These are phyloP conservation scores for Lynx canadensis DNA, from an alignment of 2,113 vertebrate genomes.

Conservation along the genomic window DNA sequence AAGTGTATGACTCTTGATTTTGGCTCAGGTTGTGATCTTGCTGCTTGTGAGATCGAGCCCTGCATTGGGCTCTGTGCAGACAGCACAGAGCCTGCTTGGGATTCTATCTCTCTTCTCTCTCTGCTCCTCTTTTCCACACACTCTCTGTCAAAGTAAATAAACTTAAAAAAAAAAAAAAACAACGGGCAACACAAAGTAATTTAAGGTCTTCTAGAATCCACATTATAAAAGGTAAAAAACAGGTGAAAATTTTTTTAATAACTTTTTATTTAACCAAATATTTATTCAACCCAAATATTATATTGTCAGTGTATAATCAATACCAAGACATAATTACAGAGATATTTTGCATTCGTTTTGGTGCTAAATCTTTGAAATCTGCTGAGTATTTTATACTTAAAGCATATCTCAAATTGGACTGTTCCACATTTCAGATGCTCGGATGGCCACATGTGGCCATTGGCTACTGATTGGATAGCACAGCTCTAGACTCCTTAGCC, in stretches of 20 bases:
- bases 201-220: neutral
- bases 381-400: neutral
- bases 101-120: too few species aligned
- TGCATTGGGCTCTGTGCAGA: too few species aligned
- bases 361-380: neutral
- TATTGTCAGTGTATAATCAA: neutral
- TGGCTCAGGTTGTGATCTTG: too few species aligned
- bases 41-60: too few species aligned
- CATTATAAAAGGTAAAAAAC: neutral
- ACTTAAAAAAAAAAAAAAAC: neutral
- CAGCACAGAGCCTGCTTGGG: too few species aligned
- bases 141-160: too few species aligned
- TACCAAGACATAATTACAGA: neutral
- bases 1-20: too few species aligned
- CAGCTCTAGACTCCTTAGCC: neutral
- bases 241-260: neutral
- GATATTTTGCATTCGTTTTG: neutral
- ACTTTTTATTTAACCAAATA: neutral
- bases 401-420: neutral
- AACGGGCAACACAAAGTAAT: neutral
- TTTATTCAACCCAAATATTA: neutral
- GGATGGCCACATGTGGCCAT: neutral
- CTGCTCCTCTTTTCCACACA: too few species aligned
- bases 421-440: neutral
- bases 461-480: neutral